phyloP scores from a whole-genome alignment of 2,888 invertebrate species.

The Malacosoma neustria region DNA sequence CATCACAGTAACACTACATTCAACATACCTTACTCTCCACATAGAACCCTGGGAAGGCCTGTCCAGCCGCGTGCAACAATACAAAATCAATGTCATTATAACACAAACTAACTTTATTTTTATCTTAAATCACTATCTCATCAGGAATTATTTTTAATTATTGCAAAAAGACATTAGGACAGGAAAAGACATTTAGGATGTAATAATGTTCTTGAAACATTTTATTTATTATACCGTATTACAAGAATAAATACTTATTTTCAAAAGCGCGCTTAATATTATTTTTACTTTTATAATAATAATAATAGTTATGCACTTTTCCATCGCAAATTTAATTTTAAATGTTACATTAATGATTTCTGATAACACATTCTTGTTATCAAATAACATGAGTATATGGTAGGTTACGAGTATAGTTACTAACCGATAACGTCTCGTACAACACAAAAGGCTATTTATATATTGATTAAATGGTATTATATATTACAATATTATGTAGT shows the following conservation, averaged over 20 bases:
- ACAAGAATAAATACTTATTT: too few species aligned
- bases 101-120: constrained; percentile 25
- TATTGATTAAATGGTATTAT: background rate
- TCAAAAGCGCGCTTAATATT: too few species aligned
- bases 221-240: too few species aligned
- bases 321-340: too few species aligned
- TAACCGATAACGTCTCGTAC: background rate
- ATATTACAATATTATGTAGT: background rate
- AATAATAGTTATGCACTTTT: too few species aligned
- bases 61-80: constrained; percentile 55
- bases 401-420: background rate
- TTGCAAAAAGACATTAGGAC: too few species aligned
- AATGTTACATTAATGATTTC: background rate
- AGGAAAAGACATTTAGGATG: too few species aligned
- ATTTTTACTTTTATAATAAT: too few species aligned
- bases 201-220: too few species aligned
- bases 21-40: constrained; percentile 62
- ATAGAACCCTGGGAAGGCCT: constrained; percentile 70
- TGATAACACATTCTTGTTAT: background rate
- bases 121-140: background rate
- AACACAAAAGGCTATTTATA: too few species aligned
- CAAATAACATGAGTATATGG: background rate
- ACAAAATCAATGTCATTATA: constrained; percentile 1
- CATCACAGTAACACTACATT: constrained; percentile 18
- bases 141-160: background rate